Conservation (phyloP, 2,113 vertebrate species). For the Salvelinus namaycush region DNA sequence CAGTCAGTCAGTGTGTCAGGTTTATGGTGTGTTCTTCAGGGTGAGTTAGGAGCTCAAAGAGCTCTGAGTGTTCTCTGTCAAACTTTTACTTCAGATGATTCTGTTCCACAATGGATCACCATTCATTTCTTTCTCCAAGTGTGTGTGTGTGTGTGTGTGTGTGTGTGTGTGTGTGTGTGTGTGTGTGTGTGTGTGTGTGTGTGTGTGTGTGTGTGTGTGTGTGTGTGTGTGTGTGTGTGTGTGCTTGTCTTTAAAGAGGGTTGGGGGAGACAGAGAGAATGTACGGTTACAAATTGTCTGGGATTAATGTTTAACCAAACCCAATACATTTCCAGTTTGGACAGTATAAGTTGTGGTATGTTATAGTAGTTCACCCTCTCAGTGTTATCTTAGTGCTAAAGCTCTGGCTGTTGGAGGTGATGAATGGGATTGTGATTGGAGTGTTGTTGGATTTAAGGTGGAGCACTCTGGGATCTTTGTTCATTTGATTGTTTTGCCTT, state of each 20-base stretch:
- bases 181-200: background rate
- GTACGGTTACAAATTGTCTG: background rate
- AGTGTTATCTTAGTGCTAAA: conserved; percentile 19
- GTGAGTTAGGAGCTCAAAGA: conserved; percentile 26
- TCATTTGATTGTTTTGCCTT: conserved; percentile 10
- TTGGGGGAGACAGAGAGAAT: background rate
- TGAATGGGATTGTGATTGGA: conserved; percentile 27
- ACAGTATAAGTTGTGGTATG: background rate
- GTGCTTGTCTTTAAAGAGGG: background rate
- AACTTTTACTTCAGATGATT: conserved; percentile 24
- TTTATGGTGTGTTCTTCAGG: conserved; percentile 35
- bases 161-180: too few species aligned
- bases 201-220: background rate
- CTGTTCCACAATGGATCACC: conserved; percentile 36
- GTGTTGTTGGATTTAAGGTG: conserved; percentile 34
- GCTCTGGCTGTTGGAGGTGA: conserved; percentile 7
- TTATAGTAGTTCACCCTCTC: background rate
- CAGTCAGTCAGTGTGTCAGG: conserved; percentile 30
- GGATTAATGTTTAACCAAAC: too few species aligned
- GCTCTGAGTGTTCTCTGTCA: conserved; percentile 10
- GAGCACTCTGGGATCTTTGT: conserved; percentile 32
- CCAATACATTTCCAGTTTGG: too few species aligned
- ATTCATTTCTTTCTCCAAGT: background rate
- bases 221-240: background rate
- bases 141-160: background rate